These are phyloP conservation scores for Procambarus virginalis DNA, from an alignment of 1,140 invertebrate species.

Conservation along the genomic window DNA sequence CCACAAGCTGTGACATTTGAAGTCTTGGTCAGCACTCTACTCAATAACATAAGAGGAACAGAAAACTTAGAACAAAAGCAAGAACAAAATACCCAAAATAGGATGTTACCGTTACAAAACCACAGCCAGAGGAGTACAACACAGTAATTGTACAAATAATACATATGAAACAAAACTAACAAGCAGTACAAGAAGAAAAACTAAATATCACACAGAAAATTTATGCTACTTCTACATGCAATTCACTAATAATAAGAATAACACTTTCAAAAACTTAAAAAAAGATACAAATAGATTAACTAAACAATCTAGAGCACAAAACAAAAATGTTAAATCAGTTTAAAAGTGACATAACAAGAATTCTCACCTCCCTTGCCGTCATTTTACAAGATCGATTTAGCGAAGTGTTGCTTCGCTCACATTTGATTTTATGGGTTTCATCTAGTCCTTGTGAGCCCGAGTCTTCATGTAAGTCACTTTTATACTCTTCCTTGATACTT, in stretches of 20 bases:
- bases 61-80: too few species aligned
- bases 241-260: too few species aligned
- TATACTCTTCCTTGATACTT: slow-evolving; percentile 35
- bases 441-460: background rate
- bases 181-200: background rate
- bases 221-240: too few species aligned
- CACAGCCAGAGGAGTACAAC: too few species aligned
- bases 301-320: too few species aligned
- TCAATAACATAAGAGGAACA: background rate
- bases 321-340: too few species aligned
- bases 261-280: too few species aligned
- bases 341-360: background rate
- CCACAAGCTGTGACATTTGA: background rate
- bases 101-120: too few species aligned
- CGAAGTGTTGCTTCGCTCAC: background rate
- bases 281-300: too few species aligned
- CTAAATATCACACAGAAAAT: background rate
- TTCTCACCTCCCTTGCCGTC: background rate
- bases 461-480: background rate
- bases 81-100: too few species aligned
- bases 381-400: background rate
- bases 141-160: background rate
- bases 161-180: background rate
- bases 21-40: background rate
- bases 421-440: background rate